Evolutionary conservation across 2,113 vertebrate species (phyloP), one percentile per base, ranked within the genome.

Genomic region (Boleophthalmus pectinirostris): DNA sequence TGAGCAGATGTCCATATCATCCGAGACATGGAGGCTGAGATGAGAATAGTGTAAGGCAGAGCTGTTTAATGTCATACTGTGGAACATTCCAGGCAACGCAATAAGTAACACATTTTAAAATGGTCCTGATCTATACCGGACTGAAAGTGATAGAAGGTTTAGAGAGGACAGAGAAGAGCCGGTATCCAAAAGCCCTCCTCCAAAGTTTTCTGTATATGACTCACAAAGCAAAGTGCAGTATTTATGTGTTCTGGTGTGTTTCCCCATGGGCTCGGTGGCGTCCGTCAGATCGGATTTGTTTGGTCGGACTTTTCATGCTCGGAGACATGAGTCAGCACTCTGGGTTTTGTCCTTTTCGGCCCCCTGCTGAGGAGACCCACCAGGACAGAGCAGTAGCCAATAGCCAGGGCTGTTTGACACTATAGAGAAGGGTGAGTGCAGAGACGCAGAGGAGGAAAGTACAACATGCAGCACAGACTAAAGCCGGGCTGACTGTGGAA

Each of bases 271-370:
- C 33, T 43, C 33, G 18, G 4, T 43, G 10, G 61, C 61, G 20
- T 64, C 61, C 33, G 61, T 38, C 61, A 64, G 18, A 64, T 64
- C 5, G 61, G 33, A 38, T 64, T 64, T 64, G 61, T 64, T 64
- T 21, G 33, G 61, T 64, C 20, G 16, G 10, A 20, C 18, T 38
- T 64, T 64, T 64, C 33, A 43, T 64, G 61, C 18, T 38, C 24
- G 49, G n/a, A 64, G 53, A 75, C 66, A 72, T 77, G 74, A 78
- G 57, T 84, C 73, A 69, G 66, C 43, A 24, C 69, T 76, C 12
- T 58, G 23, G 25, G 63, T 70, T 69, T 46, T 77, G 74, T 51
- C 70, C 58, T 61, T 57, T 72, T 64, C 47, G 58, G 35, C 69
- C 24, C 66, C 47, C 21, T 18, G 16, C 25, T 68, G 68, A 58